Evolutionary conservation across 2,888 invertebrate species (phyloP).

Genomic region (Epistrophe grossulariae): DNA sequence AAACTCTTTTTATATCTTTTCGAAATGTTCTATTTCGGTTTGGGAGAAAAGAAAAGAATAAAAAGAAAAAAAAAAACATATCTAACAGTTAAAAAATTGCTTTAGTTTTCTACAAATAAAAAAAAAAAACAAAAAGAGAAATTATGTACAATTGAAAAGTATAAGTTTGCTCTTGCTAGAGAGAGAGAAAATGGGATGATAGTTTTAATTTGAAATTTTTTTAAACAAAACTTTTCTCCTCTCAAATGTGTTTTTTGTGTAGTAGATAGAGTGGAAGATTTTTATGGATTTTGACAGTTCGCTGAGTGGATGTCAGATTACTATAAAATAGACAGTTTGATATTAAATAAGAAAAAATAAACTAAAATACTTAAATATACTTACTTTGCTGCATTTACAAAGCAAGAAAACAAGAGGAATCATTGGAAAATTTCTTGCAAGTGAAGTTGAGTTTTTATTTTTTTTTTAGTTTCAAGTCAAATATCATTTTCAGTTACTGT

Average conservation of each 20-base stretch:
- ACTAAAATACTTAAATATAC: background rate
- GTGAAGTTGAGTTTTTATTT: background rate
- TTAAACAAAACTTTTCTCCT: slow-evolving; percentile 28
- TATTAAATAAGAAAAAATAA: slow-evolving; percentile 36
- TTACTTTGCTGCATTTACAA: background rate
- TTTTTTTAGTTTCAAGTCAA: no score
- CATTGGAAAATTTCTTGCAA: background rate
- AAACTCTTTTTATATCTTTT: slow-evolving; percentile 19
- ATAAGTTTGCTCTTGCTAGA: background rate
- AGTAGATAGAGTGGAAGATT: slow-evolving; percentile 12
- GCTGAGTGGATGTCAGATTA: slow-evolving; percentile 49
- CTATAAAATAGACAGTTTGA: slow-evolving; percentile 32
- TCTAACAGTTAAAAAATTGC: slow-evolving; percentile 40
- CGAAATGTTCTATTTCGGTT: background rate
- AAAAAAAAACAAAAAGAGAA: background rate
- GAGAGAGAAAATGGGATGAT: slow-evolving; percentile 3
- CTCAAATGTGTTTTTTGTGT: slow-evolving; percentile 39
- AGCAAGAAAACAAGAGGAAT: background rate
- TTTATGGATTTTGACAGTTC: slow-evolving; percentile 62
- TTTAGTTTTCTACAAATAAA: slow-evolving; percentile 13
- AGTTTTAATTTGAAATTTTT: slow-evolving; percentile 62
- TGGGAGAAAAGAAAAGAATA: background rate
- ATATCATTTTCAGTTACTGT: background rate
- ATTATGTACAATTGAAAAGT: slow-evolving; percentile 46
- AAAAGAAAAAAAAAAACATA: background rate